phyloP scores from a whole-genome alignment of 2,113 vertebrate genomes.

The Bubo scandiacus region DNA sequence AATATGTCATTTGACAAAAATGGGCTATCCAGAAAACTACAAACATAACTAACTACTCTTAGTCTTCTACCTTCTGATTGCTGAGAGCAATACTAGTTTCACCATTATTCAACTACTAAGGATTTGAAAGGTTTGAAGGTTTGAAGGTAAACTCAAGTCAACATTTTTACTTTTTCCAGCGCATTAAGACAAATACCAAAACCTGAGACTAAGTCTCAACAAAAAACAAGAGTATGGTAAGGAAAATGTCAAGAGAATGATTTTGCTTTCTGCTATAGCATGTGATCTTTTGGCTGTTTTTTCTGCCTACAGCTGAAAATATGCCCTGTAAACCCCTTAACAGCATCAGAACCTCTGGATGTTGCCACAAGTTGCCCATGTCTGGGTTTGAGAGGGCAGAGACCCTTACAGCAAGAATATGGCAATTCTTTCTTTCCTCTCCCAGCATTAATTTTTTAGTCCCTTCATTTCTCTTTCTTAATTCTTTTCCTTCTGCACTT shows the following conservation, averaged over 20 bases:
- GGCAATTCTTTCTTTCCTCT: neutral
- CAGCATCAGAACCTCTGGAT: neutral
- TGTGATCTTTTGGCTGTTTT: neutral
- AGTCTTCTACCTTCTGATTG: neutral
- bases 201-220: neutral
- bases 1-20: neutral
- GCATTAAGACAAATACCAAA: neutral
- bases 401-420: neutral
- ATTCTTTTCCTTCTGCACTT: neutral
- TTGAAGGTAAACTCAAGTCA: neutral
- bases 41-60: slow-evolving; percentile 2
- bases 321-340: neutral
- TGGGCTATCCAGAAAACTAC: slow-evolving; percentile 12
- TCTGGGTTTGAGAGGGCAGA: neutral
- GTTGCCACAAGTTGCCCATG: neutral
- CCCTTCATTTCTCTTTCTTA: neutral
- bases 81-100: neutral
- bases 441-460: neutral
- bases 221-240: neutral
- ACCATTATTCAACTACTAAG: slow-evolving; percentile 23
- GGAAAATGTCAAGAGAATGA: neutral
- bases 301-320: neutral
- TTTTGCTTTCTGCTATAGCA: neutral
- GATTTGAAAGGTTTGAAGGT: neutral
- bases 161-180: neutral